Percentiles rank a stretch among this genome's conserved stretches.
Evolutionary conservation across 2,888 invertebrate genomes (phyloP).

Genomic region (Myopa tessellatipennis): DNA sequence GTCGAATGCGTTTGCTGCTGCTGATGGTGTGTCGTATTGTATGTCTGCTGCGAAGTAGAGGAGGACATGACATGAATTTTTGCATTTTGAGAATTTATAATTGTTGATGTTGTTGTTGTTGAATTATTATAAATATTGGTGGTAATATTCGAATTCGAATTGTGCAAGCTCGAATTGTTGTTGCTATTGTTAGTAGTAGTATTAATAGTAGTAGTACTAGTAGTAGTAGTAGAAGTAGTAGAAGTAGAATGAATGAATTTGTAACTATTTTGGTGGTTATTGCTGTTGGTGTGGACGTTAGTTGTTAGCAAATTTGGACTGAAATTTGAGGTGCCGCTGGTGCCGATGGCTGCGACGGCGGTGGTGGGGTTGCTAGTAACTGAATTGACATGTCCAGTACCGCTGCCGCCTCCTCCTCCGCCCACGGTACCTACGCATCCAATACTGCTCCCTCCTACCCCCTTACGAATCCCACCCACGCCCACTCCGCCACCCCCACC

Average conservation of each 20-base stretch:
- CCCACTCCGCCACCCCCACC: slow-evolving; percentile 43
- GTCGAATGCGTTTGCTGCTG: slow-evolving; percentile 45
- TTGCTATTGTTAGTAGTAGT: slow-evolving; percentile 17
- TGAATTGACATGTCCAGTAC: slow-evolving; percentile 47
- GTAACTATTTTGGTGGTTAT: slow-evolving; percentile 43
- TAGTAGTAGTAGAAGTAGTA: slow-evolving; percentile 45
- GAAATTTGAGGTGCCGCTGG: slow-evolving; percentile 46
- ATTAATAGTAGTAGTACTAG: slow-evolving; percentile 19
- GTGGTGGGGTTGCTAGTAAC: slow-evolving; percentile 52
- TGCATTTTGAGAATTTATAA: slow-evolving; percentile 48
- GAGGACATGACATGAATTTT: slow-evolving; percentile 52
- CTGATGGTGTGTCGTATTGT: slow-evolving; percentile 53
- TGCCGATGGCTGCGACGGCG: slow-evolving; percentile 51
- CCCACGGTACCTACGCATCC: slow-evolving; percentile 49
- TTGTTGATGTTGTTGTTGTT: slow-evolving; percentile 44
- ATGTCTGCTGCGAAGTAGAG: slow-evolving; percentile 54
- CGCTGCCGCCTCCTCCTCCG: slow-evolving; percentile 48
- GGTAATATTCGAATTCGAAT: slow-evolving; percentile 25
- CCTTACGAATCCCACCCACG: slow-evolving; percentile 38
- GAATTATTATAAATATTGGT: slow-evolving; percentile 39
- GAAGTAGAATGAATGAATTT: slow-evolving; percentile 43
- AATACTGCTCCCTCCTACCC: slow-evolving; percentile 45
- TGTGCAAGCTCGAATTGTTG: slow-evolving; percentile 33
- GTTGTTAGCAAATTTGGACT: slow-evolving; percentile 41
- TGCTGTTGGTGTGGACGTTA: slow-evolving; percentile 44